Conservation (phyloP, 2,113 vertebrate genomes). For the Myrmecophaga tridactyla region DNA sequence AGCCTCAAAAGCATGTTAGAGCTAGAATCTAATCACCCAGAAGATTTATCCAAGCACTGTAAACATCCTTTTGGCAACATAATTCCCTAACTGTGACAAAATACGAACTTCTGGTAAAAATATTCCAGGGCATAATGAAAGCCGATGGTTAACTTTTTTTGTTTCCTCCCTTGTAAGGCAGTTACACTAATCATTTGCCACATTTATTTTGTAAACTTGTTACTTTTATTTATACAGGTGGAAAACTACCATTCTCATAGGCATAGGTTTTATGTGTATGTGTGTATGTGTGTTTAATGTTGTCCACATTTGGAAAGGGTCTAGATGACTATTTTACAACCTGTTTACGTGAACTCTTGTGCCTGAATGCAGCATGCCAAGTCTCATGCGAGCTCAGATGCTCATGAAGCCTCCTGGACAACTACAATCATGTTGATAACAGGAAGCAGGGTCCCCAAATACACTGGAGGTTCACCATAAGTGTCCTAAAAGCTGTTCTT, state of each 20-base stretch:
- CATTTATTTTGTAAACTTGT: slow-evolving; percentile 41
- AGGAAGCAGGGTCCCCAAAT: slow-evolving; percentile 4
- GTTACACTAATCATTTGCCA: slow-evolving; percentile 1
- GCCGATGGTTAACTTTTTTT: not conserved
- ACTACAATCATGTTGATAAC: slow-evolving; percentile 8
- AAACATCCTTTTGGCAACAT: not conserved
- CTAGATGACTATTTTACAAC: slow-evolving; percentile 40
- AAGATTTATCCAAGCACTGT: not conserved
- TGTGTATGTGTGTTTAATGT: slow-evolving; percentile 2
- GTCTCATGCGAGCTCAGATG: slow-evolving; percentile 31
- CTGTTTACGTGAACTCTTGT: slow-evolving; percentile 42
- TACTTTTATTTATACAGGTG: slow-evolving; percentile 65
- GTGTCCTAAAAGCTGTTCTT: not conserved
- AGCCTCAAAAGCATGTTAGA: not conserved
- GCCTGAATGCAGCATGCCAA: not conserved
- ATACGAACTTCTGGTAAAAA: not conserved
- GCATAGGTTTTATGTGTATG: not conserved
- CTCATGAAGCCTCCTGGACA: not conserved
- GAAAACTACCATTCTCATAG: not conserved
- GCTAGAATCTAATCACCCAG: not conserved
- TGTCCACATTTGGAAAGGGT: slow-evolving; percentile 46
- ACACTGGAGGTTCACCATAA: not conserved
- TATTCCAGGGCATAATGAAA: not conserved
- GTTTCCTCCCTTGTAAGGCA: not conserved
- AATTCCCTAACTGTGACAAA: not conserved